Conservation (phyloP, 2,113 vertebrate genomes). For the Leptobrachium leishanense region DNA sequence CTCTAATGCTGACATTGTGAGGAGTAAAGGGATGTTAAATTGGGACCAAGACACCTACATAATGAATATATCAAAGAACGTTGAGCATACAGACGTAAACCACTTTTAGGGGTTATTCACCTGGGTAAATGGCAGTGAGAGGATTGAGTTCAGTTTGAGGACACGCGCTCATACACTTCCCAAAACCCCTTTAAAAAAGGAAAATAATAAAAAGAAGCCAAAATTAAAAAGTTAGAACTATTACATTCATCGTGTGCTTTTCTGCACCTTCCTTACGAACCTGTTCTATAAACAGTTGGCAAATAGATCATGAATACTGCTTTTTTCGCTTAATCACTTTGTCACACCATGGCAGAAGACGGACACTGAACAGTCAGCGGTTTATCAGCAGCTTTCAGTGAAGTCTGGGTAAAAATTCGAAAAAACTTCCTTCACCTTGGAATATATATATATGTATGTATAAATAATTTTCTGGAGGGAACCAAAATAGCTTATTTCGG, state of each 20-base stretch:
- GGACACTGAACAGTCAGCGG: slow-evolving; percentile 7
- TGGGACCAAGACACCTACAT: too few relatives aligned
- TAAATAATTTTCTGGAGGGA: slow-evolving; percentile 50
- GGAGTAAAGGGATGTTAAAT: too few relatives aligned
- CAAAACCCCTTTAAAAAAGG: background rate
- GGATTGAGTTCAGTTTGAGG: background rate
- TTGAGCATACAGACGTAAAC: too few relatives aligned
- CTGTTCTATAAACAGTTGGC: slow-evolving; percentile 40
- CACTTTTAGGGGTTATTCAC: too few relatives aligned
- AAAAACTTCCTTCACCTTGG: slow-evolving; percentile 12
- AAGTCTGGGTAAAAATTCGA: slow-evolving; percentile 7
- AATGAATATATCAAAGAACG: too few relatives aligned
- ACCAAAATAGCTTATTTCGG: slow-evolving; percentile 57
- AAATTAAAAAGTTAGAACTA: background rate
- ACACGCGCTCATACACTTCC: background rate
- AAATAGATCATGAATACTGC: slow-evolving; percentile 39
- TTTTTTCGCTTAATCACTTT: slow-evolving; percentile 9
- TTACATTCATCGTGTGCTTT: slow-evolving; percentile 2
- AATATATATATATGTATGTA: background rate
- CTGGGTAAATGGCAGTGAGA: background rate
- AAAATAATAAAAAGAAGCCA: background rate
- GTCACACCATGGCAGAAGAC: slow-evolving; percentile 6
- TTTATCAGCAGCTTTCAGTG: slow-evolving; percentile 9
- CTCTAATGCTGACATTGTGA: too few relatives aligned
- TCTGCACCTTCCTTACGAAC: slow-evolving; percentile 5